phyloP scores from a whole-genome alignment of 2,113 vertebrate genomes.

The Stercorarius parasiticus region DNA sequence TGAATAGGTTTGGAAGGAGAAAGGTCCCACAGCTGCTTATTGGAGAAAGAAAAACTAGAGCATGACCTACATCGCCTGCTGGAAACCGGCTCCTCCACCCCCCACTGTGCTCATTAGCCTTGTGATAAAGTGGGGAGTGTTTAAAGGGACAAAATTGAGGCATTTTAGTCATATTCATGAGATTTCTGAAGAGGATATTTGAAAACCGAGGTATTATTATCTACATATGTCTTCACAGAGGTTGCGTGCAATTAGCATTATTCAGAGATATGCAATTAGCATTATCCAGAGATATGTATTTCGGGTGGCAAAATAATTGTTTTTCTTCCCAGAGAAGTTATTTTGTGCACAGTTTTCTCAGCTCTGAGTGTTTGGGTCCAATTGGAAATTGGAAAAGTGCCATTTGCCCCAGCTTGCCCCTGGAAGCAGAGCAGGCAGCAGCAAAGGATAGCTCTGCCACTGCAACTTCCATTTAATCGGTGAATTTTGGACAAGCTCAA shows the following conservation, averaged over 20 bases:
- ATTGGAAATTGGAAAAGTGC: not conserved
- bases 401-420: not conserved
- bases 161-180: not conserved
- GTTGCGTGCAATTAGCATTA: not conserved
- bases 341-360: not conserved
- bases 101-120: not conserved
- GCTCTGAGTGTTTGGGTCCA: not conserved
- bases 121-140: not conserved
- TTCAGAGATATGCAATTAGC: conserved; percentile 23
- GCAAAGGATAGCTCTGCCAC: not conserved
- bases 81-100: not conserved
- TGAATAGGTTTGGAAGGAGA: not conserved
- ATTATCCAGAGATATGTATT: conserved; percentile 2
- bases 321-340: not conserved
- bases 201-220: not conserved
- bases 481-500: not conserved
- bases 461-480: not conserved
- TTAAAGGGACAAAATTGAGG: not conserved
- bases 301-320: not conserved
- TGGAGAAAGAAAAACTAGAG: not conserved
- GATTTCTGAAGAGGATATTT: not conserved
- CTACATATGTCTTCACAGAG: not conserved
- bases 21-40: conserved; percentile 23
- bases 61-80: not conserved
- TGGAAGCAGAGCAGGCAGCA: not conserved